These are phyloP conservation scores for Potorous gilbertii DNA, from an alignment of 2,797 vertebrate genomes.

Conservation along the genomic window DNA sequence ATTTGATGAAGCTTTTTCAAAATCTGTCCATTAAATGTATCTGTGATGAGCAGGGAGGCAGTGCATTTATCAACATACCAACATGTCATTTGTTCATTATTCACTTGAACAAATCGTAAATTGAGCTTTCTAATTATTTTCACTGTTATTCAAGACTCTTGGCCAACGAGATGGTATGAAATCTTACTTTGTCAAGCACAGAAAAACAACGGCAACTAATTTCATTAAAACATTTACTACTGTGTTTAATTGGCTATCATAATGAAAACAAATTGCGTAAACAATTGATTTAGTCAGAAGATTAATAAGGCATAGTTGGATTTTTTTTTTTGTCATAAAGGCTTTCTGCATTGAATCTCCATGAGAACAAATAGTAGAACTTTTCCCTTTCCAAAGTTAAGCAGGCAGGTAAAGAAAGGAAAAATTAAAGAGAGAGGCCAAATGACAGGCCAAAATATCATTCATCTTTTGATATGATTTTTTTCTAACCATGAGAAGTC, in stretches of 20 bases:
- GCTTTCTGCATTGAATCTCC: constrained; percentile 41
- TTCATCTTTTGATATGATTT: constrained; percentile 57
- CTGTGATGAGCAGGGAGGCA: not conserved
- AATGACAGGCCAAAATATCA: constrained; percentile 64
- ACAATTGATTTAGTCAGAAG: constrained; percentile 53
- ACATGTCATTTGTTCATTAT: constrained; percentile 11
- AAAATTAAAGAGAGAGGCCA: constrained; percentile 63
- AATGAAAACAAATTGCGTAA: constrained; percentile 42
- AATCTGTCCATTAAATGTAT: not conserved
- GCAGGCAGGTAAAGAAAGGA: constrained; percentile 57
- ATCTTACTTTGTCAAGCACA: constrained; percentile 38
- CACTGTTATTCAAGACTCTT: constrained; percentile 42
- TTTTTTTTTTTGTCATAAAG: constrained; percentile 68
- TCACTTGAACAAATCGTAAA: constrained; percentile 31
- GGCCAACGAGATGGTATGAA: constrained; percentile 42
- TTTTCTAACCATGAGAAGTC: not conserved
- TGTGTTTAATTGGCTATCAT: constrained; percentile 55
- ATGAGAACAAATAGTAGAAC: constrained; percentile 59
- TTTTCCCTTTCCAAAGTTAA: constrained; percentile 45
- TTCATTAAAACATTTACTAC: constrained; percentile 54
- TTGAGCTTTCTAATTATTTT: constrained; percentile 53
- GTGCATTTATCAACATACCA: not conserved
- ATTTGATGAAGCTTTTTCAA: constrained; percentile 34
- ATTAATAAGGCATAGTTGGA: constrained; percentile 44
- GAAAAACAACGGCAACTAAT: constrained; percentile 39